phyloP scores from a whole-genome alignment of 2,113 vertebrate species.

The Probosciger aterrimus region DNA sequence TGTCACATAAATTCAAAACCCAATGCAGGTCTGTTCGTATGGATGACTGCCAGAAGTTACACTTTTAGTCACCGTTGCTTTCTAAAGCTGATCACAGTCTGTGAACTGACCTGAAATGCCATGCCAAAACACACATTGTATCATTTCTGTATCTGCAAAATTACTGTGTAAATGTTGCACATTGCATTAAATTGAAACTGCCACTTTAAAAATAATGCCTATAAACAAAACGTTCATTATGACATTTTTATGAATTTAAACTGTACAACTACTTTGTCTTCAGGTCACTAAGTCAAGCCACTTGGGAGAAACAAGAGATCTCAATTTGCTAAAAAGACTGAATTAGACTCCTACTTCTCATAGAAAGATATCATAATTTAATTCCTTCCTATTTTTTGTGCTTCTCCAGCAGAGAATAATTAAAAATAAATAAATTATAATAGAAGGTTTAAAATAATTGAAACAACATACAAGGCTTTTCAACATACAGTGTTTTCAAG shows the following conservation, averaged over 20 bases:
- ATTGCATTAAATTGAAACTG: not conserved
- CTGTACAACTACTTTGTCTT: not conserved
- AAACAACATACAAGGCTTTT: not conserved
- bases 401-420: not conserved
- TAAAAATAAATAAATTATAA: not conserved
- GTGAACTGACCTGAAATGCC: slow-evolving; percentile 34
- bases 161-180: not conserved
- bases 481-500: not conserved
- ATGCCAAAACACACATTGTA: not conserved
- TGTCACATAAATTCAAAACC: not conserved
- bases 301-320: not conserved
- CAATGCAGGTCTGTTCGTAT: not conserved
- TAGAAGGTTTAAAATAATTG: not conserved
- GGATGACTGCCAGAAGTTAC: slow-evolving; percentile 10
- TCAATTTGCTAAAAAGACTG: not conserved
- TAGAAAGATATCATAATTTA: not conserved
- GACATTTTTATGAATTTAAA: not conserved
- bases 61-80: slow-evolving; percentile 4
- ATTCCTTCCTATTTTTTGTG: not conserved
- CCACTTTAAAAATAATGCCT: not conserved
- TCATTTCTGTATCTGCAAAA: slow-evolving; percentile 17
- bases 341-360: not conserved
- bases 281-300: not conserved
- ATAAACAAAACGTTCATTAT: not conserved
- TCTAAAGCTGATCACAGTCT: not conserved